These are phyloP conservation scores for Gouania willdenowi DNA, from an alignment of 2,797 vertebrate species.

Conservation along the genomic window DNA sequence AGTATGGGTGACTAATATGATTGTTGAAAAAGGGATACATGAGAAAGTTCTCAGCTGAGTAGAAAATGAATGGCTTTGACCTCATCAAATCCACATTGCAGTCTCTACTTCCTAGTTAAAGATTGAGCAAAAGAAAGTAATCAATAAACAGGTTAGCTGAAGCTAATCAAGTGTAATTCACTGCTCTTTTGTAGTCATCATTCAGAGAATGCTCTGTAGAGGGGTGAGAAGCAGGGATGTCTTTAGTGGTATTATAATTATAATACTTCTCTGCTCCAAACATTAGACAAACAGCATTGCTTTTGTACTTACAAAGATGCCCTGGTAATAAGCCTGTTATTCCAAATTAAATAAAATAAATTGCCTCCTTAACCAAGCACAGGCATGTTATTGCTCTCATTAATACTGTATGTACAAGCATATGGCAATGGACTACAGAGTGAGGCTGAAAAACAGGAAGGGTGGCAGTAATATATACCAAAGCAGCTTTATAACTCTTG, in stretches of 20 bases:
- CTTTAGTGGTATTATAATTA: slow-evolving; percentile 12
- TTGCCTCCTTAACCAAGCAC: slow-evolving; percentile 51
- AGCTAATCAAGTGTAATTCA: slow-evolving; percentile 60
- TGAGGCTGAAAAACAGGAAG: neutral
- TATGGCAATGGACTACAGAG: slow-evolving; percentile 38
- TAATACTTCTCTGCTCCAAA: too few relatives aligned
- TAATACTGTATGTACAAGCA: slow-evolving; percentile 62
- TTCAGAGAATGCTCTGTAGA: slow-evolving; percentile 10
- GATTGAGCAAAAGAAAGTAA: slow-evolving; percentile 64
- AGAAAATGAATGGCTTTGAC: slow-evolving; percentile 76
- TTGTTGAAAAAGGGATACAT: slow-evolving; percentile 64
- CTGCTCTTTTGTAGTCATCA: slow-evolving; percentile 50
- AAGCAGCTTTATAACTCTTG: slow-evolving; percentile 20
- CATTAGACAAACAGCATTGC: slow-evolving; percentile 20
- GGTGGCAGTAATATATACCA: neutral
- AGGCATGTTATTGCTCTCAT: slow-evolving; percentile 64
- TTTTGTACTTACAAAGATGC: slow-evolving; percentile 43
- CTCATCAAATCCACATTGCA: slow-evolving; percentile 72
- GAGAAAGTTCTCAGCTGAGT: slow-evolving; percentile 58
- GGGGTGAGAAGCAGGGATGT: slow-evolving; percentile 7
- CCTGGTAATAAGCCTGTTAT: slow-evolving; percentile 67
- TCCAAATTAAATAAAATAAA: slow-evolving; percentile 76
- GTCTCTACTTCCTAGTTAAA: slow-evolving; percentile 74
- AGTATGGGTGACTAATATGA: slow-evolving; percentile 67
- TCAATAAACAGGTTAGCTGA: slow-evolving; percentile 44